A percentile compares a stretch with the other conserved stretches of the same genome.
Evolutionary conservation across 2,797 vertebrate genomes (phyloP).

Genomic region (Galago senegalensis): DNA sequence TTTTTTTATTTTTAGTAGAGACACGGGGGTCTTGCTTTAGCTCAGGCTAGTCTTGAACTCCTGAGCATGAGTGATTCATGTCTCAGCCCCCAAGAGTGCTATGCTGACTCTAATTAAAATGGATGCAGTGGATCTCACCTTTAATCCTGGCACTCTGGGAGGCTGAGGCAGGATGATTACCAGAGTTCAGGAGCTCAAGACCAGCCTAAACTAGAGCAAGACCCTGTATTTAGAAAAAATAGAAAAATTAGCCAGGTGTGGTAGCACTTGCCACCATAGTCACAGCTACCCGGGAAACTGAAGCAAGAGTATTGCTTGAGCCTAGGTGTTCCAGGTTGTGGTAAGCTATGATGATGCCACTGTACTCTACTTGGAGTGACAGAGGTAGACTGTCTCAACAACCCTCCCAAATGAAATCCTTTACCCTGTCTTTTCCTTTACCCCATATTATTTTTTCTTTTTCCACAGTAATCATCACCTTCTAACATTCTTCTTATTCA

Average conservation of each 20-base stretch:
- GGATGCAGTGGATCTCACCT: no score
- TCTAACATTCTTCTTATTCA: not conserved
- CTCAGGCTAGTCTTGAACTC: no score
- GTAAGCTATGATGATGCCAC: not conserved
- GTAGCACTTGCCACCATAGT: no score
- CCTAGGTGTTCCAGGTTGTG: not conserved
- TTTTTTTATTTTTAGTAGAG: no score
- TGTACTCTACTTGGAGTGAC: not conserved
- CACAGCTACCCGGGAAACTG: not conserved
- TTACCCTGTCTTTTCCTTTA: not conserved
- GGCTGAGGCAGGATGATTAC: no score
- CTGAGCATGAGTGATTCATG: no score
- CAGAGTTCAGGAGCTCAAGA: no score
- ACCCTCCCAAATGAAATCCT: not conserved
- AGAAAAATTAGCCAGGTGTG: no score
- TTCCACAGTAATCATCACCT: not conserved
- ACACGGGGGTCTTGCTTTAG: no score
- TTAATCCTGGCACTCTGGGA: no score
- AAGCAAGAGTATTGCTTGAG: not conserved
- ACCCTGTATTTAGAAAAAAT: no score
- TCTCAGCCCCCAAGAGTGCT: not conserved
- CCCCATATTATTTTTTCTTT: not conserved
- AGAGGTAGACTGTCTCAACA: not conserved
- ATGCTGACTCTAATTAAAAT: not conserved
- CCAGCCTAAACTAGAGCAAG: no score